Percentiles rank a stretch among this genome's conserved stretches.
Conservation (phyloP, 2,113 vertebrate genomes). For the Aspidoscelis tigris region DNA sequence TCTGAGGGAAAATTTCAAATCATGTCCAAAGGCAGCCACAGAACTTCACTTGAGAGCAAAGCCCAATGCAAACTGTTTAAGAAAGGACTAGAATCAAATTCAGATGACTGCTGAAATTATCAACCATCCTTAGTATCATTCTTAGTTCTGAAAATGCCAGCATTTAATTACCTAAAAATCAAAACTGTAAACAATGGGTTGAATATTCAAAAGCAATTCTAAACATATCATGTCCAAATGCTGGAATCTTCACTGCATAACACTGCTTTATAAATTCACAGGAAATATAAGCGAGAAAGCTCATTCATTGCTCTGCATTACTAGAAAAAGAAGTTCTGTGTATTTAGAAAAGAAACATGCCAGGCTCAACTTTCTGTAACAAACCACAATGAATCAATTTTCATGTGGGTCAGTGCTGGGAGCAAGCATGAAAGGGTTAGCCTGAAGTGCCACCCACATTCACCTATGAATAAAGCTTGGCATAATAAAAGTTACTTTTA, state of each 20-base stretch:
- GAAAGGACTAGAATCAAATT: no score
- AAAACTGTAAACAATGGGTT: conserved; percentile 38
- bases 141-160: not conserved
- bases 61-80: no score
- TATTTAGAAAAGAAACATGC: not conserved
- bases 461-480: not conserved
- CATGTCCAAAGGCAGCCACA: no score
- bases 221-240: conserved; percentile 27
- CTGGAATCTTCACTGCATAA: not conserved
- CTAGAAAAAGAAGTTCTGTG: conserved; percentile 7
- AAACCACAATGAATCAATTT: not conserved
- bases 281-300: conserved; percentile 20
- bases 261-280: not conserved
- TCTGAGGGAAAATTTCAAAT: no score
- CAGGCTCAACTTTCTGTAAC: not conserved
- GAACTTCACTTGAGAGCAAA: no score
- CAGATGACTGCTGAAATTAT: no score
- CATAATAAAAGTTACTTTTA: not conserved
- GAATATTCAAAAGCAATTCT: conserved; percentile 38
- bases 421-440: conserved; percentile 3
- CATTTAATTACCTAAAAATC: not conserved
- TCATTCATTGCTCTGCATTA: not conserved
- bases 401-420: conserved; percentile 28
- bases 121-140: not conserved
- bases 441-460: not conserved